Percentiles rank a stretch among this genome's conserved stretches.
phyloP scores from a whole-genome alignment of 2,113 vertebrate genomes.

The Mungos mungo region DNA sequence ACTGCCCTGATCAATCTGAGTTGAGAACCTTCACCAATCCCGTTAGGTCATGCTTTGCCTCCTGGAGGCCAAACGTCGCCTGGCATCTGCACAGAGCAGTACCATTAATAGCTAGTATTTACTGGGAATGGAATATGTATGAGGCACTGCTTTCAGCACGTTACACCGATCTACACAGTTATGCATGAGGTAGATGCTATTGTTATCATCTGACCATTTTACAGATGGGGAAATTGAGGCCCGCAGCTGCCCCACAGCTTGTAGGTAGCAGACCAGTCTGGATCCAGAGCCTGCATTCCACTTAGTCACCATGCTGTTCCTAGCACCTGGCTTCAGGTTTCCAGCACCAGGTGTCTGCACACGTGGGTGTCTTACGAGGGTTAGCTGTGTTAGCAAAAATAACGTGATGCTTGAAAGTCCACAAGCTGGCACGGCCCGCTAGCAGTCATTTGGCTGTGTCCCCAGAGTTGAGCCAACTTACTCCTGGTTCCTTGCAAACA shows the following conservation, averaged over 20 bases:
- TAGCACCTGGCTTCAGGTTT: not conserved
- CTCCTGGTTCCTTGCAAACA: not conserved
- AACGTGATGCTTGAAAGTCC: conserved; percentile 2
- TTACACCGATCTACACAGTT: not conserved
- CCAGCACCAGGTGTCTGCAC: not conserved
- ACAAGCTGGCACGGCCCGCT: not conserved
- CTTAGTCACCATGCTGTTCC: not conserved
- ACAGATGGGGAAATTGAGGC: not conserved
- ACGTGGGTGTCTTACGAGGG: not conserved
- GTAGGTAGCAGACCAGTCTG: not conserved
- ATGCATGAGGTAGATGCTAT: not conserved
- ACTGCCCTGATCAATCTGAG: not conserved
- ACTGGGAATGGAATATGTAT: not conserved
- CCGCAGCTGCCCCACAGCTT: not conserved
- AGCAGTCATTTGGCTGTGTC: not conserved
- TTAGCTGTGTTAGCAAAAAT: not conserved
- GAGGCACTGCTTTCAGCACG: not conserved
- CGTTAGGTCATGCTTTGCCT: not conserved
- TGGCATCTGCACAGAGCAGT: not conserved
- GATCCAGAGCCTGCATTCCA: not conserved
- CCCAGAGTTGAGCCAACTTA: not conserved
- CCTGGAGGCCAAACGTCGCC: not conserved
- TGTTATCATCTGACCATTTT: not conserved
- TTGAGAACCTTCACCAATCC: not conserved
- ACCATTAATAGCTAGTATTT: not conserved